Percentiles rank a stretch among this genome's conserved stretches.
Evolutionary conservation across 23 tunicate genomes (phyloP).

Genomic region (Diplosoma virens): DNA sequence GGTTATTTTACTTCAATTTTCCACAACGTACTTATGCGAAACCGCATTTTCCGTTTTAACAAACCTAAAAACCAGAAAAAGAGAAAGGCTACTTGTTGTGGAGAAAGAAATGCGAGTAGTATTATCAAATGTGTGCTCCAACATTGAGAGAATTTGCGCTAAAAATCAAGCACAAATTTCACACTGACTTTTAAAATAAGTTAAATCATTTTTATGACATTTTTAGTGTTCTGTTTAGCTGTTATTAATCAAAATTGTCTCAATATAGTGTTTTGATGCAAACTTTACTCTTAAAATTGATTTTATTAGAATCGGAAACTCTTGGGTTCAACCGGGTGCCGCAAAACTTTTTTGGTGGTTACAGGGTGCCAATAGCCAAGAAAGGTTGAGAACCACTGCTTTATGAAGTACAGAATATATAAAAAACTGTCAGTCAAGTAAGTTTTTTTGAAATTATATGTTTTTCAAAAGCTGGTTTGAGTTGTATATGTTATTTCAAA

Average conservation of each 20-base stretch:
- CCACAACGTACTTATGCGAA: conserved; percentile 19
- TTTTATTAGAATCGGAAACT: background rate
- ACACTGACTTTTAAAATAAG: conserved; percentile 20
- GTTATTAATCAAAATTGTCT: conserved; percentile 7
- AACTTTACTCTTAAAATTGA: conserved; percentile 6
- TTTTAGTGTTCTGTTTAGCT: conserved; percentile 18
- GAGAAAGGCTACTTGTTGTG: conserved; percentile 32
- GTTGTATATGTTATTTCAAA: no score
- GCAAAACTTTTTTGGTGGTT: conserved; percentile 12
- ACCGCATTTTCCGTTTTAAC: conserved; percentile 29
- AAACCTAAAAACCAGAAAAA: conserved; percentile 25
- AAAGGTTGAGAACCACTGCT: background rate
- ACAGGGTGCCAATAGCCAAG: conserved; percentile 8
- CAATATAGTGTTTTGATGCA: conserved; percentile 14
- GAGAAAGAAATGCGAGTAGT: conserved; percentile 28
- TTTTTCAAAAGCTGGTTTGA: no score
- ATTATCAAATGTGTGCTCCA: conserved; percentile 30
- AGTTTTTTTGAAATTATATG: no score
- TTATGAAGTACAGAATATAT: no score
- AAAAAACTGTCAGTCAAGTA: no score
- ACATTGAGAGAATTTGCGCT: conserved; percentile 29
- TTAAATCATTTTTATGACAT: conserved; percentile 11
- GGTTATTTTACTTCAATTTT: conserved; percentile 34
- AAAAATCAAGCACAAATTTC: conserved; percentile 35
- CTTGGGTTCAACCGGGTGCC: no score